Evolutionary conservation across 2,888 invertebrate species (phyloP).

Genomic region (Sinelater perroti): DNA sequence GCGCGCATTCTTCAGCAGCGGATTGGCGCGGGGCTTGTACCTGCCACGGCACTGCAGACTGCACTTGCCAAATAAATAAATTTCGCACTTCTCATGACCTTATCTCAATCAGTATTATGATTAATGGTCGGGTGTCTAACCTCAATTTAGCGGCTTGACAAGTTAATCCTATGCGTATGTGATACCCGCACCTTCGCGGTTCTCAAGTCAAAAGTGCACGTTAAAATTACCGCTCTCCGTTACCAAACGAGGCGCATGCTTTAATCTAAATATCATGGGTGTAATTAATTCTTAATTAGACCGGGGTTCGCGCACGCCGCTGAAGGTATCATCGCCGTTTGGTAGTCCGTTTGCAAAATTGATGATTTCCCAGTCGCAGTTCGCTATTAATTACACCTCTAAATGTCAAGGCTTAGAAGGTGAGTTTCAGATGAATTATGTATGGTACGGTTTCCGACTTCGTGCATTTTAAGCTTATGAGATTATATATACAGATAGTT

Average conservation of each 20-base stretch:
- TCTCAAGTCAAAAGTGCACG: constrained; percentile 1
- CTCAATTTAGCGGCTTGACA: constrained; percentile 24
- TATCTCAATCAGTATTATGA: constrained; percentile 27
- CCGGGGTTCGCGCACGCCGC: not conserved
- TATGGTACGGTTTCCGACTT: constrained; percentile 25
- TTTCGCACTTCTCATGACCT: constrained; percentile 26
- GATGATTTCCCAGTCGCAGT: constrained; percentile 4
- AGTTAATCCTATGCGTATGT: constrained; percentile 24
- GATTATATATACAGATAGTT: too few relatives aligned
- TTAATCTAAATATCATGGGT: constrained; percentile 1
- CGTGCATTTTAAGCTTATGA: too few relatives aligned
- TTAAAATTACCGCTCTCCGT: not conserved
- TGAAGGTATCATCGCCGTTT: constrained; percentile 12
- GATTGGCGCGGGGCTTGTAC: too few relatives aligned
- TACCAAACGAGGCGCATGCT: too few relatives aligned
- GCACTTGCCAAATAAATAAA: constrained; percentile 15
- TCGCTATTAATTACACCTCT: constrained; percentile 4
- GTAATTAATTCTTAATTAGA: not conserved
- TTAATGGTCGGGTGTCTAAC: constrained; percentile 27
- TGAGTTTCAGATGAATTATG: constrained; percentile 18
- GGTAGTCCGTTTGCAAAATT: constrained; percentile 12
- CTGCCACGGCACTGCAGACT: constrained; percentile 7
- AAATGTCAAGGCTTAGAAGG: constrained; percentile 23
- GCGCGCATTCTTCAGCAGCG: too few relatives aligned
- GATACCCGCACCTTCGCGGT: constrained; percentile 5